These are phyloP conservation scores for Neosilurus mollespiculum DNA, from an alignment of 2,797 vertebrate genomes.

Conservation along the genomic window DNA sequence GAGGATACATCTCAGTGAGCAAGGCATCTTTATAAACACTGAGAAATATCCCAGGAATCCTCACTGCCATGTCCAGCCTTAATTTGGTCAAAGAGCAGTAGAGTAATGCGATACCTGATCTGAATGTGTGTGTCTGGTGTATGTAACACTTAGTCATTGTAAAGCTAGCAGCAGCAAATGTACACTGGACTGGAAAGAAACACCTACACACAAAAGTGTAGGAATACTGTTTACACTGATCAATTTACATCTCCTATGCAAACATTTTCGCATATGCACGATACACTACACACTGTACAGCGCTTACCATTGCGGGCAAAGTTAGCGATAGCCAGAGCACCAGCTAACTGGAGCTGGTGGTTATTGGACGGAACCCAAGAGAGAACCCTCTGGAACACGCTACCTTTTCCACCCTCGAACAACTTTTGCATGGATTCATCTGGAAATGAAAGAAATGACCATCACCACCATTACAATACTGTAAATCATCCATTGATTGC, in stretches of 20 bases:
- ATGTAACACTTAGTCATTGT: constrained; percentile 25
- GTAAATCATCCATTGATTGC: not conserved
- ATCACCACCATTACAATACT: not conserved
- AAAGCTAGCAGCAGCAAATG: not conserved
- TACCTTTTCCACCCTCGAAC: constrained; percentile 95
- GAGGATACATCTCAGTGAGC: constrained; percentile 16
- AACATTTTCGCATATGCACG: not conserved
- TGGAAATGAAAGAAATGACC: constrained; percentile 56
- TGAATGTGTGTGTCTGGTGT: constrained; percentile 27
- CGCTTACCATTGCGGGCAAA: constrained; percentile 94
- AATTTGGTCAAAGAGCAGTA: constrained; percentile 43
- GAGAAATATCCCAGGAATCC: constrained; percentile 28
- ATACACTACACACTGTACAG: not conserved
- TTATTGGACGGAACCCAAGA: constrained; percentile 96
- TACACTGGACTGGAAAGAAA: not conserved
- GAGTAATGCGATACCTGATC: constrained; percentile 23
- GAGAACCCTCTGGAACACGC: constrained; percentile 93
- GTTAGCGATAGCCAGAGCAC: constrained; percentile 94
- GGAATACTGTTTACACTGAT: not conserved
- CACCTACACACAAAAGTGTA: constrained; percentile 4
- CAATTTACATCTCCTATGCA: not conserved
- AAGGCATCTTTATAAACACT: constrained; percentile 41
- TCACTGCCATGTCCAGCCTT: constrained; percentile 36
- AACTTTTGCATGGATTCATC: constrained; percentile 99
- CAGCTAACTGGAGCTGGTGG: constrained; percentile 95